These are phyloP conservation scores for Onthophagus sagittarius DNA, from an alignment of 2,888 invertebrate genomes.

Conservation along the genomic window DNA sequence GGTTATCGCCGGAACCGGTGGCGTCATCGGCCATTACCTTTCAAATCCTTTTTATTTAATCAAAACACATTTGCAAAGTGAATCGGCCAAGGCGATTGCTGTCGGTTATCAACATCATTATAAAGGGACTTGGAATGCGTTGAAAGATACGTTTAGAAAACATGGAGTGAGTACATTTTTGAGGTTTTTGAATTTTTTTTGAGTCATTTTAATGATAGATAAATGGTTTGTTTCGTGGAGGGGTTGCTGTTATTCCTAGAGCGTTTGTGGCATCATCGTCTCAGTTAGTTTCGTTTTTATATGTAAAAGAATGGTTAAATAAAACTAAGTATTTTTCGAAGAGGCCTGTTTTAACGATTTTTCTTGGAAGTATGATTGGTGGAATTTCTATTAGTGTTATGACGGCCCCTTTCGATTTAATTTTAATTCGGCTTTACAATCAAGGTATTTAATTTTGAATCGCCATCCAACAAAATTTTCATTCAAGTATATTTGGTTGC, in stretches of 20 bases:
- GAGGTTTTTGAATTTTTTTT: conserved; percentile 23
- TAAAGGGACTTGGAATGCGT: conserved; percentile 54
- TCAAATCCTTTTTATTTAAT: conserved; percentile 77
- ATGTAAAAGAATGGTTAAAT: conserved; percentile 53
- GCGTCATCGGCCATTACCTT: conserved; percentile 63
- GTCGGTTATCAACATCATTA: conserved; percentile 81
- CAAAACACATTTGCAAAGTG: conserved; percentile 82
- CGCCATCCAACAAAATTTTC: too few relatives aligned
- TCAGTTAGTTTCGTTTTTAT: conserved; percentile 77
- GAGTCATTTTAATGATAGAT: conserved; percentile 33
- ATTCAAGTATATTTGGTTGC: too few relatives aligned
- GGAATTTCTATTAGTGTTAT: conserved; percentile 70
- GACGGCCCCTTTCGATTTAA: conserved; percentile 85
- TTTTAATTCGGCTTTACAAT: conserved; percentile 83
- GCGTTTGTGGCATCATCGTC: conserved; percentile 77
- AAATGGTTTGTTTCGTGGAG: conserved; percentile 74
- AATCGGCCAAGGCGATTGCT: conserved; percentile 68
- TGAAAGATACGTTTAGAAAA: conserved; percentile 51
- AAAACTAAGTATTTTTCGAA: conserved; percentile 40
- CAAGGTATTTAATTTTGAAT: too few relatives aligned
- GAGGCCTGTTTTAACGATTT: conserved; percentile 56
- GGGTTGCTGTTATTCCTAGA: conserved; percentile 67
- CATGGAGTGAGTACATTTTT: conserved; percentile 49
- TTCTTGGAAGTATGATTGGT: conserved; percentile 69
- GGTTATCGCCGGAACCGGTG: conserved; percentile 57